phyloP scores from a whole-genome alignment of 2,113 vertebrate genomes.

The Trematocara zebra region DNA sequence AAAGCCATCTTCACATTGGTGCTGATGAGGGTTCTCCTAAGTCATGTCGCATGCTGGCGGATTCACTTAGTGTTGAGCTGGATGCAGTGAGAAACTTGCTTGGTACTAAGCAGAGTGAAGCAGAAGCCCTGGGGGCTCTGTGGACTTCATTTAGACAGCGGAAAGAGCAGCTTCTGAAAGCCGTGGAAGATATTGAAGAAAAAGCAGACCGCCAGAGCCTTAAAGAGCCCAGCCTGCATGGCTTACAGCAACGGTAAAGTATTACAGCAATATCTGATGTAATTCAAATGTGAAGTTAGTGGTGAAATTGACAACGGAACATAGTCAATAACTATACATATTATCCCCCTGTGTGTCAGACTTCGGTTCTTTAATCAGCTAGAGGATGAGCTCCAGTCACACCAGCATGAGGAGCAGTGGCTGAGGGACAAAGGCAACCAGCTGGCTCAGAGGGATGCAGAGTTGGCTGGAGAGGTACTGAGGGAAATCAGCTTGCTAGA shows the following conservation, averaged over 20 bases:
- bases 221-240: conserved; percentile 80
- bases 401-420: conserved; percentile 92
- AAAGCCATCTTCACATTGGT: conserved; percentile 84
- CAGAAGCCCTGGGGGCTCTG: conserved; percentile 82
- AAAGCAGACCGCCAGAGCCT: conserved; percentile 81
- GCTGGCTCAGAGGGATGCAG: conserved; percentile 83
- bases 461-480: conserved; percentile 78
- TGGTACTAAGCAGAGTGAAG: conserved; percentile 89
- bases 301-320: not conserved
- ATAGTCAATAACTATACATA: not conserved
- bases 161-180: conserved; percentile 84
- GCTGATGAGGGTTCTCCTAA: conserved; percentile 73
- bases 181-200: conserved; percentile 89
- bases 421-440: conserved; percentile 89
- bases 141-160: conserved; percentile 79
- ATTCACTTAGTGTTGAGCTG: conserved; percentile 79
- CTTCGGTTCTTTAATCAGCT: conserved; percentile 88
- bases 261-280: not conserved
- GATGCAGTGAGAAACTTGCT: conserved; percentile 84
- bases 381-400: conserved; percentile 89
- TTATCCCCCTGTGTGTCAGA: conserved; percentile 62
- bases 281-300: not conserved
- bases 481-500: conserved; percentile 79
- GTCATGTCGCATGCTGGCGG: conserved; percentile 81
- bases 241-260: conserved; percentile 86